Conservation (phyloP, 2,888 invertebrate genomes). For the Sicus ferrugineus region DNA sequence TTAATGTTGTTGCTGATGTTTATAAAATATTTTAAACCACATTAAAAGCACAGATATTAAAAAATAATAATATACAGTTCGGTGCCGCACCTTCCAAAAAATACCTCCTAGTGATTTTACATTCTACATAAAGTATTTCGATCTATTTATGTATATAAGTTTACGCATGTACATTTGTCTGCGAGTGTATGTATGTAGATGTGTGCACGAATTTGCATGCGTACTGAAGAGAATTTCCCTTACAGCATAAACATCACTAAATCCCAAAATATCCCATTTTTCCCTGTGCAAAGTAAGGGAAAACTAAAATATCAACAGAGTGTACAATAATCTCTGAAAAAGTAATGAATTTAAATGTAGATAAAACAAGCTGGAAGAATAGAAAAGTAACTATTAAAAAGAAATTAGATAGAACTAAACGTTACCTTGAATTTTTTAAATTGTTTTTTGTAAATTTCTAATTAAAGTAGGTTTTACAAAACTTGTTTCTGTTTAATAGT, state of each 20-base stretch:
- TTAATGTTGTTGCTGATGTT: too few species aligned
- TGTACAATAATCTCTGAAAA: conserved; percentile 39
- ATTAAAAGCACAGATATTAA: too few species aligned
- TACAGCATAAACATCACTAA: conserved; percentile 44
- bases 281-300: conserved; percentile 28
- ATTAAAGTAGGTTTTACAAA: too few species aligned
- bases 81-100: conserved; percentile 27
- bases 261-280: conserved; percentile 4
- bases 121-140: background rate
- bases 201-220: background rate
- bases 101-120: background rate
- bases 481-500: too few species aligned
- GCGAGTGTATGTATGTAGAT: conserved; percentile 12
- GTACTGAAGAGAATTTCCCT: conserved; percentile 34
- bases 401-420: background rate
- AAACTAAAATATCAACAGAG: conserved; percentile 58
- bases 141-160: background rate
- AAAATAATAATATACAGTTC: too few species aligned
- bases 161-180: background rate
- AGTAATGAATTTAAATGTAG: background rate
- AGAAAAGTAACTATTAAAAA: too few species aligned
- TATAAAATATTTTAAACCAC: too few species aligned
- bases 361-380: too few species aligned
- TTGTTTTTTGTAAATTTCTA: too few species aligned
- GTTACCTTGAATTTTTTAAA: too few species aligned